Conservation (phyloP, 2,888 invertebrate genomes). For the Lycocerus yunnanus region DNA sequence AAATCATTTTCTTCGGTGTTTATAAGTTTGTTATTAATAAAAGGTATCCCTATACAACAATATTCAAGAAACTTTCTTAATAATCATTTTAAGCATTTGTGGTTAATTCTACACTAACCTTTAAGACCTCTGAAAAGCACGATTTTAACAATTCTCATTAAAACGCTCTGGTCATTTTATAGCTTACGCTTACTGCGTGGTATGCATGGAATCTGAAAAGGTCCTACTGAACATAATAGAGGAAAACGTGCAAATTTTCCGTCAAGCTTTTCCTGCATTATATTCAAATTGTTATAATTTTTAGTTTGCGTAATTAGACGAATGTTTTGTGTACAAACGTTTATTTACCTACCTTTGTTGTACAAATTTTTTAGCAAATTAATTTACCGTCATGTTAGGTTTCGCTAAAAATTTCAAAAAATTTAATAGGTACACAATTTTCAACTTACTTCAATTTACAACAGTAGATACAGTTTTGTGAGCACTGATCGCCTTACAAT, state of each 20-base stretch:
- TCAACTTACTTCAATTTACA: no score
- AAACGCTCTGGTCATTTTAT: slow-evolving; percentile 11
- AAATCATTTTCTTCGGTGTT: slow-evolving; percentile 8
- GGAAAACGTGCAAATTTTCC: slow-evolving; percentile 1
- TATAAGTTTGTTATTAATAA: slow-evolving; percentile 4
- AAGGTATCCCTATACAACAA: neutral
- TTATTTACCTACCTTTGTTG: neutral
- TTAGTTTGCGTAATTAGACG: neutral
- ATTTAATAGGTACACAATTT: neutral
- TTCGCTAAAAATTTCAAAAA: neutral
- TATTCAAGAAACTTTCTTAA: neutral
- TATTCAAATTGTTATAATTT: neutral
- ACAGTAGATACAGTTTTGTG: neutral
- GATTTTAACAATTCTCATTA: slow-evolving; percentile 11
- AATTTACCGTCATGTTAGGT: no score
- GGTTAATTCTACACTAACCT: neutral
- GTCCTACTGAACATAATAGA: neutral
- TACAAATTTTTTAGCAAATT: no score
- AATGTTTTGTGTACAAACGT: neutral
- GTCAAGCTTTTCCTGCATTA: slow-evolving; percentile 6
- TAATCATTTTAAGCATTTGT: neutral
- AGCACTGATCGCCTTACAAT: neutral
- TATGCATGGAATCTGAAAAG: slow-evolving; percentile 12
- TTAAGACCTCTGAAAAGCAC: neutral
- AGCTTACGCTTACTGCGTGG: neutral